Evolutionary conservation across 2,797 vertebrate species (phyloP).

Genomic region (Oreochromis grahami): DNA sequence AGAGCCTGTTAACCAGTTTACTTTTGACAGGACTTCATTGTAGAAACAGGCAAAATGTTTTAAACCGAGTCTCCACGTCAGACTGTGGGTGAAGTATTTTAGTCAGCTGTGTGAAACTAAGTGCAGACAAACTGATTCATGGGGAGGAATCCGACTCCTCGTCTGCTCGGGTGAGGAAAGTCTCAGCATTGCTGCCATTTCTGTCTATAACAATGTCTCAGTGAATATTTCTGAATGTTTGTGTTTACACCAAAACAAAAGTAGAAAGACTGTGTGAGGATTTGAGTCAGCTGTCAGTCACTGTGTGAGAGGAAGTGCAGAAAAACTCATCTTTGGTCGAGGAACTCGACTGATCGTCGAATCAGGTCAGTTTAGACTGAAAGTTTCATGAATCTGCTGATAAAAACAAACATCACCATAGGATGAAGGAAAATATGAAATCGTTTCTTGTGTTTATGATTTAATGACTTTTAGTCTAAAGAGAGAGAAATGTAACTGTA

Average conservation of each 20-base stretch:
- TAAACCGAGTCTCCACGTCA: background rate
- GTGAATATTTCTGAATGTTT: rapidly evolving
- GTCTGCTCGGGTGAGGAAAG: background rate
- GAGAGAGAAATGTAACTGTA: rapidly evolving
- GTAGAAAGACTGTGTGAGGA: background rate
- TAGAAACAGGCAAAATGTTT: background rate
- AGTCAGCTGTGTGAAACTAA: background rate
- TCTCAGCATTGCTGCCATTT: rapidly evolving
- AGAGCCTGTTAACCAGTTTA: background rate
- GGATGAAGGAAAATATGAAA: background rate
- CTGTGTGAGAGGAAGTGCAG: background rate
- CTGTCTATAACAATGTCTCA: background rate
- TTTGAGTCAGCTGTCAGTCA: background rate
- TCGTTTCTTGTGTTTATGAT: rapidly evolving
- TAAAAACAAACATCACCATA: rapidly evolving
- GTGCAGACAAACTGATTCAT: background rate
- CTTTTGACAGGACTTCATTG: background rate
- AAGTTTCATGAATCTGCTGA: rapidly evolving
- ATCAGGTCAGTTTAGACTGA: background rate
- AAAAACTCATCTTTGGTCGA: background rate
- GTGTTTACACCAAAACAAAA: background rate
- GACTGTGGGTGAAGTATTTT: background rate
- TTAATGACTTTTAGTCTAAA: background rate
- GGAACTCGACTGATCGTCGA: background rate
- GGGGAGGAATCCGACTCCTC: background rate